Conservation (phyloP, 2,797 vertebrate genomes). For the Chelon auratus region DNA sequence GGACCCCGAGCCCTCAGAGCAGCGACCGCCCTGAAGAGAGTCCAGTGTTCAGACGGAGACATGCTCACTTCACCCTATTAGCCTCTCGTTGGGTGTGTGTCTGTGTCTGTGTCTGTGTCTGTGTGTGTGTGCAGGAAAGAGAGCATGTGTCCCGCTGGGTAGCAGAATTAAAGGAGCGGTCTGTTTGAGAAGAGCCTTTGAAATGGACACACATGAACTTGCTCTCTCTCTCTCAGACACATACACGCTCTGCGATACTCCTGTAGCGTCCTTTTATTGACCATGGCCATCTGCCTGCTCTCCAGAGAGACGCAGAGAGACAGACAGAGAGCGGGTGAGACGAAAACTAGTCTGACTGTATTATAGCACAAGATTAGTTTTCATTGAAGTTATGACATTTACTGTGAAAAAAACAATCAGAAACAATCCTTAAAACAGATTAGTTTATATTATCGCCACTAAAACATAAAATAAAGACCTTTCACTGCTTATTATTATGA, state of each 20-base stretch:
- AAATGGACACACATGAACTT: constrained; percentile 79
- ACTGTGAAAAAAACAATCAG: not conserved
- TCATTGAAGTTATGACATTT: not conserved
- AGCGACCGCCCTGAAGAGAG: constrained; percentile 55
- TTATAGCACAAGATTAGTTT: not conserved
- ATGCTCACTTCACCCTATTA: constrained; percentile 72
- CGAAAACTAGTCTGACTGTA: not conserved
- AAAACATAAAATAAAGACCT: not conserved
- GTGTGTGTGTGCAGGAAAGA: constrained; percentile 34
- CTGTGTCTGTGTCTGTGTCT: constrained; percentile 41
- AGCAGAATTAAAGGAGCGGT: constrained; percentile 83
- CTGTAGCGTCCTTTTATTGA: constrained; percentile 69
- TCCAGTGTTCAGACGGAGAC: constrained; percentile 63
- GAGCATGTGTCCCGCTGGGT: constrained; percentile 72
- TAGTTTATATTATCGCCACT: too few species aligned
- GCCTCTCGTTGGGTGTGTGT: constrained; percentile 40
- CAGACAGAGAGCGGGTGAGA: constrained; percentile 1
- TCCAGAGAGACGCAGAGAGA: constrained; percentile 6
- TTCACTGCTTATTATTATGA: too few species aligned
- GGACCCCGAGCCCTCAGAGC: constrained; percentile 39
- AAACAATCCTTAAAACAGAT: not conserved
- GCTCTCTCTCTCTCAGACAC: constrained; percentile 36
- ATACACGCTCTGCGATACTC: constrained; percentile 49
- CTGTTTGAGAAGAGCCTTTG: constrained; percentile 86
- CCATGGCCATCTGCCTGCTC: constrained; percentile 75